These are phyloP conservation scores for Matsumyia berberina DNA, from an alignment of 2,888 invertebrate genomes.

Conservation along the genomic window DNA sequence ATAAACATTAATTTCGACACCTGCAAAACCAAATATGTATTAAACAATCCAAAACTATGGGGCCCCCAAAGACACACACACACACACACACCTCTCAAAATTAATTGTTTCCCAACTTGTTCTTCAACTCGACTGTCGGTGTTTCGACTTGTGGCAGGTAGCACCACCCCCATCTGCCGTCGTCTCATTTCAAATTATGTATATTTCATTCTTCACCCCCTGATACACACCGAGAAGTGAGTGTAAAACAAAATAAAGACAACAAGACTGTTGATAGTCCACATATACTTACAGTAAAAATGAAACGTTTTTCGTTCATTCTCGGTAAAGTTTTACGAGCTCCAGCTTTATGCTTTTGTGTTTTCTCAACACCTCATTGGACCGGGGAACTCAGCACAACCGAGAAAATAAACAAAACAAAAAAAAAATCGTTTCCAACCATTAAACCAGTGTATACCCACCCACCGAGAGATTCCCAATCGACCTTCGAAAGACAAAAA, in stretches of 20 bases:
- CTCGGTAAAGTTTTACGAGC: conserved; percentile 45
- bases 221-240: not conserved
- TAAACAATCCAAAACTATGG: conserved; percentile 47
- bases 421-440: conserved; percentile 18
- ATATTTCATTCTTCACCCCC: too few relatives aligned
- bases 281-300: conserved; percentile 11
- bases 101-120: conserved; percentile 47
- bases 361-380: conserved; percentile 31
- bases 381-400: not conserved
- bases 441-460: conserved; percentile 5
- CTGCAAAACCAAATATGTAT: conserved; percentile 54
- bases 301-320: conserved; percentile 30
- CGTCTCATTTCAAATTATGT: too few relatives aligned
- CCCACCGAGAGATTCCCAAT: not conserved
- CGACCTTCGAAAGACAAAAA: conserved; percentile 22
- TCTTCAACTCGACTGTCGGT: not conserved
- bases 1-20: conserved; percentile 60
- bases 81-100: conserved; percentile 37
- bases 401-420: not conserved
- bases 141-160: too few relatives aligned
- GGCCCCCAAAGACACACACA: conserved; percentile 36
- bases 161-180: too few relatives aligned
- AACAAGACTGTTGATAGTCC: conserved; percentile 16
- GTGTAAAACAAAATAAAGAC: conserved; percentile 15
- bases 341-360: conserved; percentile 16